These are phyloP conservation scores for Thyatira batis DNA, from an alignment of 2,888 invertebrate species.

Conservation along the genomic window DNA sequence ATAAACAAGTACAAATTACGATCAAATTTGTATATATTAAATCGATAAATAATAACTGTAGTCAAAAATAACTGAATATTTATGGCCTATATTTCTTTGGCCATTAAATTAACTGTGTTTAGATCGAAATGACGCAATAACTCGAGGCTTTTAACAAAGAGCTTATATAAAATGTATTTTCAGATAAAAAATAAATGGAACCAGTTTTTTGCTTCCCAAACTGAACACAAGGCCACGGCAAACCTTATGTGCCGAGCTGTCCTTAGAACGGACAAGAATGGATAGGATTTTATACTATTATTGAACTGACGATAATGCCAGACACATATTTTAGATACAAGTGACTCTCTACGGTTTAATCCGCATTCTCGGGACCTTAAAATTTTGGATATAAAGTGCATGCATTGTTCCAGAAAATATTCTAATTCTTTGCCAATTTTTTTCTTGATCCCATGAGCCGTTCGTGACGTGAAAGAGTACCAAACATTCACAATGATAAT, in stretches of 20 bases:
- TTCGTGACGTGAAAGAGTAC: no score
- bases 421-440: no score
- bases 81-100: not conserved
- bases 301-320: no score
- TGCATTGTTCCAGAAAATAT: no score
- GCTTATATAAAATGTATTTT: slow-evolving; percentile 7
- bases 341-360: no score
- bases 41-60: not conserved
- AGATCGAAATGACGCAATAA: slow-evolving; percentile 2
- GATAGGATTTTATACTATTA: no score
- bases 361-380: no score
- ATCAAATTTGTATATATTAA: not conserved
- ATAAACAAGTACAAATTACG: not conserved
- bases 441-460: no score
- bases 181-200: slow-evolving; percentile 16
- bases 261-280: not conserved
- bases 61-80: not conserved
- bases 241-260: not conserved
- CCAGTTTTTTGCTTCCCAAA: slow-evolving; percentile 15
- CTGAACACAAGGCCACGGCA: not conserved
- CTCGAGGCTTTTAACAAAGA: slow-evolving; percentile 5
- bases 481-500: no score
- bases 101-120: not conserved
- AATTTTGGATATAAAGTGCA: no score
- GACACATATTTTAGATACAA: no score